A percentile compares a stretch with the other conserved stretches of the same genome.
phyloP scores from a whole-genome alignment of 2,888 invertebrate species.

The Sminthurides aquaticus region DNA sequence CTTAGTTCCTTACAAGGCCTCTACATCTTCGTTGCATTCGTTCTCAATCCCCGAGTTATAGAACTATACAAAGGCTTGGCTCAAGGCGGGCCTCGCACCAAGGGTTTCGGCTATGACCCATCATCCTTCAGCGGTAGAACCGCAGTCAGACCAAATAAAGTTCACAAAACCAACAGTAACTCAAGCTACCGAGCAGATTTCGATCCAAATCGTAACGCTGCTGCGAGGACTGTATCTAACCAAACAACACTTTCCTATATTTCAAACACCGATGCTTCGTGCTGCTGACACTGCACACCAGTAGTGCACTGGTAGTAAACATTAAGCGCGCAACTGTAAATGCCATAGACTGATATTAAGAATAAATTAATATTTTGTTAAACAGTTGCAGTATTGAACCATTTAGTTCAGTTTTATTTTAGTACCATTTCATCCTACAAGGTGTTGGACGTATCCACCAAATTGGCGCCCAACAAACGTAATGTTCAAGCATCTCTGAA shows the following conservation, averaged over 20 bases:
- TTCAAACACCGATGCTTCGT: too few relatives aligned
- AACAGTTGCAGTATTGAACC: too few relatives aligned
- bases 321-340: too few relatives aligned
- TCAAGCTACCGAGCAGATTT: background rate
- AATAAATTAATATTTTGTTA: too few relatives aligned
- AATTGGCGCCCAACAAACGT: too few relatives aligned
- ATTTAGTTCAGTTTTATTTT: too few relatives aligned
- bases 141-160: background rate
- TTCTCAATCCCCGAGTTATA: background rate
- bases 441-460: too few relatives aligned
- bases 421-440: too few relatives aligned
- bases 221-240: conserved; percentile 8
- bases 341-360: too few relatives aligned
- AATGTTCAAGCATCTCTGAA: too few relatives aligned
- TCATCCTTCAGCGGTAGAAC: background rate
- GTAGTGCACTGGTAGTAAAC: too few relatives aligned
- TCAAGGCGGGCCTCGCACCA: background rate
- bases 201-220: background rate
- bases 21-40: conserved; percentile 18
- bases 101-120: conserved; percentile 1
- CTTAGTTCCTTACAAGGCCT: conserved; percentile 14
- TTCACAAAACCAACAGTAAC: background rate
- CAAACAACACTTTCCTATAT: conserved; percentile 8
- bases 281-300: too few relatives aligned
- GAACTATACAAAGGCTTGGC: background rate